Base-by-base conservation (phyloP, 2,888 invertebrate species). In the Cephus nigrinus region DNA sequence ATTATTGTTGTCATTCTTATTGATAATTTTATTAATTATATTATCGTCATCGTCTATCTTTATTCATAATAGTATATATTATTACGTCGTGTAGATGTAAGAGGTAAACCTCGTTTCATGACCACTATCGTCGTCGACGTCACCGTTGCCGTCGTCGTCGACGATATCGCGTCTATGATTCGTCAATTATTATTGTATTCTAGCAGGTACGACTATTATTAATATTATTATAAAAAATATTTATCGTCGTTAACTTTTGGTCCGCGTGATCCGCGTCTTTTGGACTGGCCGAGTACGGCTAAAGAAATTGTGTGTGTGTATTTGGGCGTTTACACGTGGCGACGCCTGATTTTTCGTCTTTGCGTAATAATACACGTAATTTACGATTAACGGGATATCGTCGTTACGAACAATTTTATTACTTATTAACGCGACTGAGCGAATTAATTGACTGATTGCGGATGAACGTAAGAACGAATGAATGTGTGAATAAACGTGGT, bases 241-340 rank as follows among this genome's bases (percentile, higher is more conserved):
- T 85, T 87, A 86, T 86, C 84, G 78, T 82, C 84, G 84, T 88
- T 87, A 85, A 84, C 68, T 73, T 68, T 78, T 76, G 71, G 55
- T 69, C 11, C 73, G 73, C 73, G 73, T 12, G 32, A 30, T 34
- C 73, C 31, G 32, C 69, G 31, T 75, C 72, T 80, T 80, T 81
- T 76, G 23, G 55, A 23, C 55, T 23, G 23, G 23, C 2, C 23
- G 30, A 1, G 32, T 35, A 71, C 5, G 71, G 33, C 32, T 33
- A 31, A 33, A 12, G 71, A 71, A 33, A 71, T 33, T 32, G 31
- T 71, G 71, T 71, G 31, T 33, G 12, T 35, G 12, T 30, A n/a
- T 3, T 31, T 71, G 23, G 11, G 31, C 32, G n/a, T 15, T 31
- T 69, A 15, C 30, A 69, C 3, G 4, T 5, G 30, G 69, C 33